A percentile compares a stretch with the other conserved stretches of the same genome.
Conservation (phyloP, 2,888 invertebrate genomes). For the Nycteola revayana region DNA sequence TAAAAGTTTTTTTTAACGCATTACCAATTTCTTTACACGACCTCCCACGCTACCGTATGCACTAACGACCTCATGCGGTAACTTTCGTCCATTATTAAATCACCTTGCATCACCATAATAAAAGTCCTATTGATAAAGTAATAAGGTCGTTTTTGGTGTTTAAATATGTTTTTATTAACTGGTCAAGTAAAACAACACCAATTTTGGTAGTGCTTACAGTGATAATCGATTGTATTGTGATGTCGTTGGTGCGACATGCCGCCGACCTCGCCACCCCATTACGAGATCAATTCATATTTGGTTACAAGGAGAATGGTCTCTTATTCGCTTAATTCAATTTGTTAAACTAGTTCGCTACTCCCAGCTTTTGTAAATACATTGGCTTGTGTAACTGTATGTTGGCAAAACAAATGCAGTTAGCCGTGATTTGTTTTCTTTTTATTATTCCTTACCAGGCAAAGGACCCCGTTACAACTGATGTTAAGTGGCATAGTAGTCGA, state of each 20-base stretch:
- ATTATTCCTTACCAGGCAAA: no score
- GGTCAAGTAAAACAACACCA: constrained; percentile 49
- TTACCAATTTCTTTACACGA: constrained; percentile 35
- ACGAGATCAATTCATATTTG: constrained; percentile 57
- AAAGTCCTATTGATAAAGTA: constrained; percentile 18
- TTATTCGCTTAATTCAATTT: constrained; percentile 3
- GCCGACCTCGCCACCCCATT: constrained; percentile 53
- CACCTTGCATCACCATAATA: constrained; percentile 2
- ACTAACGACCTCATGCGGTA: constrained; percentile 32
- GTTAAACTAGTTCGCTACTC: not conserved
- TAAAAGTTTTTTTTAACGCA: constrained; percentile 22
- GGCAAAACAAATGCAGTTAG: not conserved
- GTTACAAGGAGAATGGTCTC: constrained; percentile 38
- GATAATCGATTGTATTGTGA: constrained; percentile 60
- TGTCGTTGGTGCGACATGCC: constrained; percentile 42
- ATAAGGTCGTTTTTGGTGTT: constrained; percentile 11
- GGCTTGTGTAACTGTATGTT: not conserved
- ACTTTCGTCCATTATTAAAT: constrained; percentile 20
- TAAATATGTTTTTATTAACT: constrained; percentile 31
- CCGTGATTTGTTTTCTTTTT: no score
- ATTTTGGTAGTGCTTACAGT: constrained; percentile 63
- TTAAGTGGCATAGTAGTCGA: no score
- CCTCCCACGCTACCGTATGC: constrained; percentile 36
- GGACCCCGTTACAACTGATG: no score
- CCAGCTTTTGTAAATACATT: no score